These are phyloP conservation scores for Rhinolophus sinicus DNA, from an alignment of 2,113 vertebrate species.

Conservation along the genomic window DNA sequence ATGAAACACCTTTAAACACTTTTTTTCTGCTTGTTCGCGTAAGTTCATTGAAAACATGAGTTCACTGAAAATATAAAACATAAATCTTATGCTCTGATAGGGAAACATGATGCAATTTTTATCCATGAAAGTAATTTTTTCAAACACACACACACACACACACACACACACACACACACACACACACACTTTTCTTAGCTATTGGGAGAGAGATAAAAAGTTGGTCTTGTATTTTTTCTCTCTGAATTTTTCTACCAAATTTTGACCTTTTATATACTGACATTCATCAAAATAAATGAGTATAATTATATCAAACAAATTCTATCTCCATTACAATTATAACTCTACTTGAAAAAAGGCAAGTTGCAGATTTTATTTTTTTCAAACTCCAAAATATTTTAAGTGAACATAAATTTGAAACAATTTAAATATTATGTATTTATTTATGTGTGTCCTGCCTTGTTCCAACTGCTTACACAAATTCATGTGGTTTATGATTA, in stretches of 20 bases:
- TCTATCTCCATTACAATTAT: neutral
- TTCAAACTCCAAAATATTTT: neutral
- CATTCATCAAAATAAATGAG: neutral
- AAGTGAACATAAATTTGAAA: neutral
- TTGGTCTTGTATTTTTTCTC: neutral
- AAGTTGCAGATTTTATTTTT: neutral
- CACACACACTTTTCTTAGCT: neutral
- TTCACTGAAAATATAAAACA: constrained; percentile 42
- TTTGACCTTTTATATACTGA: neutral
- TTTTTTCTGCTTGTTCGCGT: neutral
- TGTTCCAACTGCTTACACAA: neutral
- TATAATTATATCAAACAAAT: constrained; percentile 1
- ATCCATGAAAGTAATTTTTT: neutral
- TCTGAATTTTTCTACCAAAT: neutral
- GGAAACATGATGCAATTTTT: neutral
- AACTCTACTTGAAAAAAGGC: neutral
- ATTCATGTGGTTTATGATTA: neutral
- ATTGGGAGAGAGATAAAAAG: neutral
- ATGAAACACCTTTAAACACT: neutral
- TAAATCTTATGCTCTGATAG: neutral
- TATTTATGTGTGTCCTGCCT: neutral
- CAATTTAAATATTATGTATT: neutral
- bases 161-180: no score
- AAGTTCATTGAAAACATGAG: constrained; percentile 6
- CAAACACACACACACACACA: neutral